phyloP scores from a whole-genome alignment of 2,113 vertebrate genomes.

The Poeciliopsis turrubarensis region DNA sequence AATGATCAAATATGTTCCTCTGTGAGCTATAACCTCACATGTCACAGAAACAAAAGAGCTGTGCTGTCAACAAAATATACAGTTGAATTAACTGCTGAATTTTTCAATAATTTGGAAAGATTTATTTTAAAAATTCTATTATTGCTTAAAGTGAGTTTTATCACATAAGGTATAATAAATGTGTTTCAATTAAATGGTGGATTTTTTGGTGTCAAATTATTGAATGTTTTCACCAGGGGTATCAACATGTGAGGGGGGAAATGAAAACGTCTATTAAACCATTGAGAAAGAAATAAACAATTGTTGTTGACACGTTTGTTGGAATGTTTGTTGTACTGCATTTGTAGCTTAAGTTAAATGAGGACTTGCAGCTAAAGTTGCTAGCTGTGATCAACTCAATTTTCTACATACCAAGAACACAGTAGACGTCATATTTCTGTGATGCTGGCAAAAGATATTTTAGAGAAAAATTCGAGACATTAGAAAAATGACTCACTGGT shows the following conservation, averaged over 20 bases:
- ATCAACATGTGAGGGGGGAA: background rate
- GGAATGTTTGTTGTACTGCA: too few species aligned
- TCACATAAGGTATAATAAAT: background rate
- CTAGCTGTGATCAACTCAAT: background rate
- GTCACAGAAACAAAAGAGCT: background rate
- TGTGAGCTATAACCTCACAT: background rate
- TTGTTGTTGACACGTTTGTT: background rate
- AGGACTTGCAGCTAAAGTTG: background rate
- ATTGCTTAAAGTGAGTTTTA: background rate
- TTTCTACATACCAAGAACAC: background rate
- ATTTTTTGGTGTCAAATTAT: background rate
- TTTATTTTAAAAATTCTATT: too few species aligned
- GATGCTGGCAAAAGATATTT: background rate
- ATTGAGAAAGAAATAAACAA: background rate
- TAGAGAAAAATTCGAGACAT: conserved; percentile 2
- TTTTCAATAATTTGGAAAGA: too few species aligned
- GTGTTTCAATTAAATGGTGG: too few species aligned
- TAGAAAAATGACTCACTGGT: conserved; percentile 84
- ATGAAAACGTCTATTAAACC: conserved; percentile 4
- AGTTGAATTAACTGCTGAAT: too few species aligned
- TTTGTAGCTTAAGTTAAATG: background rate
- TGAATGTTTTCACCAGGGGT: background rate
- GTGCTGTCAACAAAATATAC: background rate
- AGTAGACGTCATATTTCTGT: background rate
- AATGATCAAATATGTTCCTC: background rate